Base-by-base conservation (phyloP, 2,888 invertebrate genomes). In the Trichopoda pennipes region DNA sequence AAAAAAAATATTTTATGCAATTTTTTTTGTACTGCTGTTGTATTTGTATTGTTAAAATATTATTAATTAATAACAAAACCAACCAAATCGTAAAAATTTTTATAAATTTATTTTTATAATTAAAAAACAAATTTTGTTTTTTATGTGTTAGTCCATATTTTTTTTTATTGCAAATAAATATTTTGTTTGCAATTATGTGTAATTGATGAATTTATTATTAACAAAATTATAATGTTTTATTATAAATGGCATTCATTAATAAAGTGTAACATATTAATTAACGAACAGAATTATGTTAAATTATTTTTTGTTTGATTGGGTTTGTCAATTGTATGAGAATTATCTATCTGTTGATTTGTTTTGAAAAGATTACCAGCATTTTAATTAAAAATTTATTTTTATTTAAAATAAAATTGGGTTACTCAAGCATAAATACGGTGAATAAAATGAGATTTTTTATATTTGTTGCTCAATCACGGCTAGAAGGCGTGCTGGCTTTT, bases 231-330 rank as follows among this genome's bases (percentile, higher is more conserved):
- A 53, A 60, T 51, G 56, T 66, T 73, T 68, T 64, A 74, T 53
- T 63, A 55, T 60, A 70, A 73, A 81, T 81, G 77, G 78, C 77
- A 81, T 81, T 78, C 77, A 81, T 81, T 78, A 81, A 81, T 78
- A 81, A 81, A 81, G 53, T 70, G 81, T 82, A 78, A 82, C 78
- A 82, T 63, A 74, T 23, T 44, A n/a, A 78, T 60, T 79, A 79
- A 79, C 70, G 75, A 79, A 60, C 3, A 14, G 2, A 35, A 70
- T 28, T 51, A n/a, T n/a, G 17, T 9, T 49, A 32, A 42, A 7
- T 28, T 38, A 69, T 68, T 32, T 32, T 19, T 6, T 16, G 16
- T 28, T 28, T 28, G 2, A 7, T 28, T 28, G 28, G 4, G 28
- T 28, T 28, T 28, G 28, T n/a, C n/a, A n/a, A n/a, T n/a, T n/a